A percentile compares a stretch with the other conserved stretches of the same genome.
Conservation (phyloP, 2,797 vertebrate species). For the Cossypha polioptera region DNA sequence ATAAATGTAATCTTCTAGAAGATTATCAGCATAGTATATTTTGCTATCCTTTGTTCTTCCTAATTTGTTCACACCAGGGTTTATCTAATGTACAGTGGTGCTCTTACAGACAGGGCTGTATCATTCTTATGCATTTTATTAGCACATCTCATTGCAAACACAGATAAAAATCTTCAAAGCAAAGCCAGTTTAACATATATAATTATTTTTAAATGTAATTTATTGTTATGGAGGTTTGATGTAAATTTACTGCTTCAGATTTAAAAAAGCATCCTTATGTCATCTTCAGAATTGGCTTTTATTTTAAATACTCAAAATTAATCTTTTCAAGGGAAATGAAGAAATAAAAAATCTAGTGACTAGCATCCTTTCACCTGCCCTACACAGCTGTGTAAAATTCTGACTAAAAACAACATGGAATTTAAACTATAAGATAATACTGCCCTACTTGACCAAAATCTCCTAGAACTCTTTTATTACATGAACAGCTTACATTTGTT, state of each 20-base stretch:
- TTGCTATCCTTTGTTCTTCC: constrained; percentile 55
- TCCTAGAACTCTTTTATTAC: background rate
- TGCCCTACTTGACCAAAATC: background rate
- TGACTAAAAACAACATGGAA: background rate
- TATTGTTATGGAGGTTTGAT: background rate
- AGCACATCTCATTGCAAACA: background rate
- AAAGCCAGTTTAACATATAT: background rate
- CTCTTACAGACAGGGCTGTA: background rate
- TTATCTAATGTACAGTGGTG: background rate
- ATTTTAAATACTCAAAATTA: background rate
- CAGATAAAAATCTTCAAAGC: background rate
- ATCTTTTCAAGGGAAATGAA: background rate
- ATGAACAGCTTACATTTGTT: background rate
- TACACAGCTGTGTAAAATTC: background rate
- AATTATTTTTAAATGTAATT: background rate
- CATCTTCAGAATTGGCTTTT: background rate
- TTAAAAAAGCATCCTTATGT: background rate
- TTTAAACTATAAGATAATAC: background rate
- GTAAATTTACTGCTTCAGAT: background rate
- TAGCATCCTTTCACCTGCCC: background rate
- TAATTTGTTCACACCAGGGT: constrained; percentile 59
- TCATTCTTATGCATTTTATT: background rate
- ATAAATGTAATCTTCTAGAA: constrained; percentile 65
- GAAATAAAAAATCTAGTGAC: background rate
- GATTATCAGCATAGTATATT: constrained; percentile 65